These are phyloP conservation scores for Piaya cayana DNA, from an alignment of 2,113 vertebrate genomes.

Conservation along the genomic window DNA sequence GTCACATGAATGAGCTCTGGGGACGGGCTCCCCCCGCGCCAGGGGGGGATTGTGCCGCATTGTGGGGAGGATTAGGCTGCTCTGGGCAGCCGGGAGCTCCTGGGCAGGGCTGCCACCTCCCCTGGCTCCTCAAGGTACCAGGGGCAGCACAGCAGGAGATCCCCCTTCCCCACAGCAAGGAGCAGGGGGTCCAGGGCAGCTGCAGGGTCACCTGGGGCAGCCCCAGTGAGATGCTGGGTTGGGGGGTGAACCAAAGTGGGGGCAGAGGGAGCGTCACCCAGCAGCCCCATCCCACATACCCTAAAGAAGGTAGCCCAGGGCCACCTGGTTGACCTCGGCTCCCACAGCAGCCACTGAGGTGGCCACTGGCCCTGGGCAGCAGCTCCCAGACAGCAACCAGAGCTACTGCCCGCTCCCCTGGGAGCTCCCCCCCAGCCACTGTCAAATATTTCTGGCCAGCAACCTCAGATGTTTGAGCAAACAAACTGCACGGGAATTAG, in stretches of 20 bases:
- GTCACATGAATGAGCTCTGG: slow-evolving; percentile 65
- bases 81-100: neutral
- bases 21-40: neutral
- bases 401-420: neutral
- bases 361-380: fast-evolving
- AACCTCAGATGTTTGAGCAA: neutral
- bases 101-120: neutral
- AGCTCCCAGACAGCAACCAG: fast-evolving
- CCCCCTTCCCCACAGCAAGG: too few relatives aligned
- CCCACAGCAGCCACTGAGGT: fast-evolving
- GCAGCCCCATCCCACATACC: too few relatives aligned
- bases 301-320: neutral
- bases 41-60: slow-evolving; percentile 34
- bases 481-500: slow-evolving; percentile 37
- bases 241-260: neutral
- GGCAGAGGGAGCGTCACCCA: neutral
- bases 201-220: neutral
- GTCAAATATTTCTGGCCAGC: neutral
- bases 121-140: fast-evolving
- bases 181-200: neutral
- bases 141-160: fast-evolving
- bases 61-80: slow-evolving; percentile 53
- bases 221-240: fast-evolving
- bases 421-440: neutral
- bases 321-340: neutral